phyloP scores from a whole-genome alignment of 2,797 vertebrate genomes.

The Heteromormyrus szaboi region DNA sequence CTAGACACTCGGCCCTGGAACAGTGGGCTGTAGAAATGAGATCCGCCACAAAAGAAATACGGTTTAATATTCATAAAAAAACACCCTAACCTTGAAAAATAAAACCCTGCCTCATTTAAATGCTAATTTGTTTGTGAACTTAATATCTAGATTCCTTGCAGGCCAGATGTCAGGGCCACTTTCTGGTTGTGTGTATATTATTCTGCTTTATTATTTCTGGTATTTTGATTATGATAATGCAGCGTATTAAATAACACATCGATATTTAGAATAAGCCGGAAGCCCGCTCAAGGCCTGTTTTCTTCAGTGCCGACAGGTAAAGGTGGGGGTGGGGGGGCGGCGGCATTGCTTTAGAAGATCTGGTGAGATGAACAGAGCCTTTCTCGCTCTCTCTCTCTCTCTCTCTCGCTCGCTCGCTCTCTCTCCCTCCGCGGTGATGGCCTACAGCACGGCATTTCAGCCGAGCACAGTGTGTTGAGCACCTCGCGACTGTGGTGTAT shows the following conservation, averaged over 20 bases:
- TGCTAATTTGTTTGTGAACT: constrained; percentile 83
- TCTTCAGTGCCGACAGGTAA: constrained; percentile 60
- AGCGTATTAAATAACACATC: constrained; percentile 79
- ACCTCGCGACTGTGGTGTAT: not conserved
- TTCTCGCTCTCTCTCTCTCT: not conserved
- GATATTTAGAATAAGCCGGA: constrained; percentile 63
- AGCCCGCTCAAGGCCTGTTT: constrained; percentile 59
- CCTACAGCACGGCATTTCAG: constrained; percentile 16
- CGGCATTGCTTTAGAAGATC: constrained; percentile 19
- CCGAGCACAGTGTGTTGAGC: not conserved
- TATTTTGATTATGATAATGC: constrained; percentile 78
- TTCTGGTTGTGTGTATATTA: constrained; percentile 78
- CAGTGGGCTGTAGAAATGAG: constrained; percentile 24
- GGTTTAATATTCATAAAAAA: constrained; percentile 78
- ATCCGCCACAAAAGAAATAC: constrained; percentile 34
- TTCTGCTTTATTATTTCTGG: constrained; percentile 76
- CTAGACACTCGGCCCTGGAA: constrained; percentile 44
- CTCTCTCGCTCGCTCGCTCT: no score
- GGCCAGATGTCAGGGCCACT: constrained; percentile 69
- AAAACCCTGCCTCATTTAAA: constrained; percentile 78
- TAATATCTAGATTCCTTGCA: constrained; percentile 70
- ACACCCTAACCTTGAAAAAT: constrained; percentile 76
- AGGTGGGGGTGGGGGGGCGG: constrained; percentile 20
- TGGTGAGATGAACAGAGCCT: not conserved
- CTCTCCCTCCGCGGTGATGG: constrained; percentile 31